Evolutionary conservation across 1,140 invertebrate species (phyloP), one percentile per base, ranked within the genome.

Genomic region (Penaeus indicus): DNA sequence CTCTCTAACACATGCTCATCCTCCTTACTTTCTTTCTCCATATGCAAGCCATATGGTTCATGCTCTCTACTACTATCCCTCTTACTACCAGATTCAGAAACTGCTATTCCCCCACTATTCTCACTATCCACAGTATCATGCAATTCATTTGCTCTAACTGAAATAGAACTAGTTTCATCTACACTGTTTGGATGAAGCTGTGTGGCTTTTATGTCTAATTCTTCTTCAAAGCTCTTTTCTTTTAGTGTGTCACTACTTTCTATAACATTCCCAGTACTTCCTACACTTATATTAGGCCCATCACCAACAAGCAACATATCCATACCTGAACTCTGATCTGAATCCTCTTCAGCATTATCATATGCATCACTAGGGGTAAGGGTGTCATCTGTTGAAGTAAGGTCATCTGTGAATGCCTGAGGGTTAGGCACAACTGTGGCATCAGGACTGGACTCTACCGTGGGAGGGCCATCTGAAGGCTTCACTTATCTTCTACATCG

Each of bases 321-420:
- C 87, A 67, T 88, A 88, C 87, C 87, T 88, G 61, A 25, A 64
- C 75, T 32, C 72, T 63, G 38, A 78, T 47, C 27, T 42, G 72
- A 18, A 77, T 88, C 87, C 87, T 78, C 87, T 88, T 88, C 81
- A 63, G 61, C 75, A 64, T 54, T 78, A 22, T 18, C 27, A 42
- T n/a, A 80, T 38, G 67, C 22, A 19, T 64, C 82, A 88, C 67
- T 62, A 47, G 38, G 16, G 25, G 77, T 60, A 67, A 67, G 54
- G 27, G 27, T 62, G 64, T 84, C 87, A 64, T 62, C 81, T 61
- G 25, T 72, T 83, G 86, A 64, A 63, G 61, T 42, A 38, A 27
- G 32, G 32, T 54, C 42, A 77, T 85, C 69, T 21, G 42, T 84
- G 11, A n/a, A 25, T 25, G 25, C 54, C 54, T 88, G 81, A 32